Evolutionary conservation across 2,113 vertebrate species (phyloP), one percentile per base, ranked within the genome.

Genomic region (Malurus alboscapulatus): DNA sequence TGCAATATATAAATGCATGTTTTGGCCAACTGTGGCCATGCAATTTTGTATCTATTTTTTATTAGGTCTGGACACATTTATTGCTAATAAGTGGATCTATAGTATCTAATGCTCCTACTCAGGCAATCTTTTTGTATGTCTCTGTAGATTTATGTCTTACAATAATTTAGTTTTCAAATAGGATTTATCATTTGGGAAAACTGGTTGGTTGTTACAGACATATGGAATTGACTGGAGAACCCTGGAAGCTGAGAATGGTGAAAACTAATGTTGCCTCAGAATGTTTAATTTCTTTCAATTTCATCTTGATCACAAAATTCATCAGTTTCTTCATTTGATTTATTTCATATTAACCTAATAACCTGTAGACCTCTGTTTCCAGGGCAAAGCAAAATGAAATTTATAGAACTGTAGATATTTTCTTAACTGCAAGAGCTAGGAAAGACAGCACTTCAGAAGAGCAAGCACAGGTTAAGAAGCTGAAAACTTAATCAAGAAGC

Each of bases 281-380:
- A 88, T 84, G 12, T 27, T 72, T 90, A 71, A 77, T 91, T 91
- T 68, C 29, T 62, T 87, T 80, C 66, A 51, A 62, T 50, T 83
- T 83, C 73, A 85, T 83, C 90, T 68, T 94, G n/a, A 63, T 92
- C 32, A 86, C 18, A 86, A 34, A 94, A 93, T 92, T 81, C 1
- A 71, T 74, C 30, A 59, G 24, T 66, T 76, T 91, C 30, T 61
- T 93, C 21, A 72, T 44, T 66, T 95, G 8, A 79, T 87, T 92
- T 91, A 80, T 85, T 96, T 95, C 54, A 75, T 69, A 53, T 75
- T 91, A 84, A 87, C 42, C 93, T 85, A 90, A 40, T n/a, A 82
- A 42, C 32, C 11, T 58, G 7, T 69, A 48, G 36, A 95, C 55
- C 38, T 58, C 16, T 58, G 7, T 82, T 96, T 94, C 50, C 40